Evolutionary conservation across 2,888 invertebrate species (phyloP).

Genomic region (Dyspetes luteomarginatus): DNA sequence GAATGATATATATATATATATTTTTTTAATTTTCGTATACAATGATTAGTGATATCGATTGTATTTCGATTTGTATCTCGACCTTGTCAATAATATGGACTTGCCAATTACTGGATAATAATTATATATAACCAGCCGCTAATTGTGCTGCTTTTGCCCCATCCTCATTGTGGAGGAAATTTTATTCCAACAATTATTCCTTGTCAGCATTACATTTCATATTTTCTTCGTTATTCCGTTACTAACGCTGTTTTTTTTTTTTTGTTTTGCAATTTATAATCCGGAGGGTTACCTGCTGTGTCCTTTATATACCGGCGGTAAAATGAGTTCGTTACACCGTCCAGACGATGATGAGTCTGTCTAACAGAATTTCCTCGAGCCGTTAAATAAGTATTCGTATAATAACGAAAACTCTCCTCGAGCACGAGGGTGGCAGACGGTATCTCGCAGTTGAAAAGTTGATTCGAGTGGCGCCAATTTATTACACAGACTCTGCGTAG

Average conservation of each 20-base stretch:
- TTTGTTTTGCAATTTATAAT: background rate
- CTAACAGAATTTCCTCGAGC: conserved; percentile 69
- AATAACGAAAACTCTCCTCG: conserved; percentile 71
- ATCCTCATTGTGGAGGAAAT: background rate
- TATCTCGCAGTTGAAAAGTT: conserved; percentile 73
- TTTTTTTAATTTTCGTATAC: too few species aligned
- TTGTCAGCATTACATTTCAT: background rate
- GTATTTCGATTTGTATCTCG: too few species aligned
- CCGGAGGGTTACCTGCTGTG: background rate
- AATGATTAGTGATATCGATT: too few species aligned
- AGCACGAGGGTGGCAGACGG: conserved; percentile 19
- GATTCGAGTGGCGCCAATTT: conserved; percentile 74
- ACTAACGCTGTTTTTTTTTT: background rate
- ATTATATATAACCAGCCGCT: background rate
- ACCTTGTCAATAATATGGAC: too few species aligned
- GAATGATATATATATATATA: too few species aligned
- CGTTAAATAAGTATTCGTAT: conserved; percentile 23
- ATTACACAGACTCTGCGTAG: conserved; percentile 63
- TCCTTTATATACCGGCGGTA: conserved; percentile 1
- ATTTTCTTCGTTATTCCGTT: background rate
- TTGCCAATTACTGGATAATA: background rate
- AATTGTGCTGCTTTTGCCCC: background rate
- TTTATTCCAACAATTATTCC: background rate
- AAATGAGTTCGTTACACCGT: conserved; percentile 71
- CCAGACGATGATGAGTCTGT: conserved; percentile 48